Conservation (phyloP, 2,797 vertebrate genomes). For the Prunella strophiata region DNA sequence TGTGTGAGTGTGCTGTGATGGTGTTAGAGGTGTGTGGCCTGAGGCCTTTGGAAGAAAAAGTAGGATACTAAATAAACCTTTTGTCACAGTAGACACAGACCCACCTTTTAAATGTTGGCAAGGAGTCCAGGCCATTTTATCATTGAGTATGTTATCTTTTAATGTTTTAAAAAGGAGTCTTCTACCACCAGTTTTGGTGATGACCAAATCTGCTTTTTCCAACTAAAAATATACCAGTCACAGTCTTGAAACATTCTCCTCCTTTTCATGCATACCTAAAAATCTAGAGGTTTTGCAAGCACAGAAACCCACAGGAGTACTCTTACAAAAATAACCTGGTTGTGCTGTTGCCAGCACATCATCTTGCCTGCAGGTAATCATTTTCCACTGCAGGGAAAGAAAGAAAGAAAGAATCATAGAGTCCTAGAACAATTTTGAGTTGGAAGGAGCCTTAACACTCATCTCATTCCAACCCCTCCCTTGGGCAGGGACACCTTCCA, state of each 20-base stretch:
- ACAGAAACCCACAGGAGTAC: neutral
- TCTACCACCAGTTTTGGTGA: neutral
- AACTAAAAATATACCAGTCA: neutral
- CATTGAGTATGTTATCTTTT: neutral
- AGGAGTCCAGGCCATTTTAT: neutral
- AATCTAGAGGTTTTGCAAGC: neutral
- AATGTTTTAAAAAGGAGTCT: neutral
- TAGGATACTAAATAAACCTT: neutral
- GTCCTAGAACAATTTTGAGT: neutral
- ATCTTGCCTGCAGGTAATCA: neutral
- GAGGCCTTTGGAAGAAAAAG: neutral
- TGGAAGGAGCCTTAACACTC: neutral
- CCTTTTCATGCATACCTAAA: neutral
- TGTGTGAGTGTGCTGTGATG: rapidly evolving
- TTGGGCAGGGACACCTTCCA: neutral
- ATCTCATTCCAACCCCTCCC: neutral
- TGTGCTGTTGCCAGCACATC: neutral
- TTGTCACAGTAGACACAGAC: neutral
- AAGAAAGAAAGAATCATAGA: neutral
- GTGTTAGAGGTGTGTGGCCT: neutral
- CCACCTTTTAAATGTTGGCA: neutral
- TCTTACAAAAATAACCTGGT: slow-evolving; percentile 12
- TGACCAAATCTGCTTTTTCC: neutral
- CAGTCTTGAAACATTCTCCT: neutral
- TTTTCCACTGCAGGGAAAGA: neutral